These are phyloP conservation scores for Podarcis siculus DNA, from an alignment of 2,797 vertebrate species.

Conservation along the genomic window DNA sequence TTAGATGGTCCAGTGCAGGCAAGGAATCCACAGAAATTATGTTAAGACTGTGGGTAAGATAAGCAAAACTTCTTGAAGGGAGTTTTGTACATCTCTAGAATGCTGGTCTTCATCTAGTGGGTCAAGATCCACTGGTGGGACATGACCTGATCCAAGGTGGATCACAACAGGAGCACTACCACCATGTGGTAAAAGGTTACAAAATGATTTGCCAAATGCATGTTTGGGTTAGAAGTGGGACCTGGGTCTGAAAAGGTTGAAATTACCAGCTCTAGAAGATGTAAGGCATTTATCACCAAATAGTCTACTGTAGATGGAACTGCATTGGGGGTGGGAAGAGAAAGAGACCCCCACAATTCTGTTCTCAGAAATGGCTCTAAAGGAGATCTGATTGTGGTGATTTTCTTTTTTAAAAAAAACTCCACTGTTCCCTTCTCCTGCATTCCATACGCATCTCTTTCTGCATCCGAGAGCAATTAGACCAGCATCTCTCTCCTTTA, in stretches of 20 bases:
- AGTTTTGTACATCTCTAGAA: not conserved
- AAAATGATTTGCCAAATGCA: no score
- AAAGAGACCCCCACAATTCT: not conserved
- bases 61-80: not conserved
- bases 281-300: not conserved
- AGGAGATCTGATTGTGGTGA: not conserved
- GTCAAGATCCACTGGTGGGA: no score
- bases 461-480: conserved; percentile 29
- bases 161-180: no score
- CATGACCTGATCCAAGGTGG: no score
- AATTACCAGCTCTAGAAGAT: no score
- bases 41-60: not conserved
- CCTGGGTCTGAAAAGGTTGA: no score
- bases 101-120: no score
- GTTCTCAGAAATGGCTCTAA: not conserved
- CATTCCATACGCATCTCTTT: not conserved
- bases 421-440: not conserved
- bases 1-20: not conserved
- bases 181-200: no score
- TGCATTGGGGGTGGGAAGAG: not conserved
- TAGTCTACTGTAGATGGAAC: not conserved
- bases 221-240: no score
- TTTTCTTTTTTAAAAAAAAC: no score
- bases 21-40: not conserved
- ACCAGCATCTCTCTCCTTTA: conserved; percentile 13